Evolutionary conservation across 2,888 invertebrate species (phyloP).

Genomic region (Tethea ocularis): DNA sequence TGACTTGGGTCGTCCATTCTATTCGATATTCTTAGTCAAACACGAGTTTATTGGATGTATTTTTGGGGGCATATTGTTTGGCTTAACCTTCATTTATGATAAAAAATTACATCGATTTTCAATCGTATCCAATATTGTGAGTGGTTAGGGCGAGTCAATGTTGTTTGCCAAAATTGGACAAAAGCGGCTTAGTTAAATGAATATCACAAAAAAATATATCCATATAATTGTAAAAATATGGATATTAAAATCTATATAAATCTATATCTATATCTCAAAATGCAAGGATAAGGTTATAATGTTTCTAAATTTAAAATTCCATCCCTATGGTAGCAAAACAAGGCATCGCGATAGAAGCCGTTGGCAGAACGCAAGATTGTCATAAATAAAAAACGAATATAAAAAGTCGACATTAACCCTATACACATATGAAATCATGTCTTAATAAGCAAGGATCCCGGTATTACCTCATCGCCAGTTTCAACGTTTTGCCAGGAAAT

Average conservation of each 20-base stretch:
- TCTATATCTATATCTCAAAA: too few relatives aligned
- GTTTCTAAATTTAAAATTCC: too few relatives aligned
- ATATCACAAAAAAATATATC: neutral
- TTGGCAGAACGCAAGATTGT: too few relatives aligned
- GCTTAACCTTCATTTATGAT: slow-evolving; percentile 4
- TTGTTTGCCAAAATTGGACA: neutral
- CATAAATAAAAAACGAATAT: too few relatives aligned
- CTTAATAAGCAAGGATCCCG: neutral
- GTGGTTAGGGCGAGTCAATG: neutral
- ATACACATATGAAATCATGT: neutral
- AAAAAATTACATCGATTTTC: slow-evolving; percentile 6
- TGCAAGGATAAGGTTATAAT: too few relatives aligned
- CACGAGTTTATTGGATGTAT: slow-evolving; percentile 10
- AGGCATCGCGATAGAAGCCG: too few relatives aligned
- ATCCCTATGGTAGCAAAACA: too few relatives aligned
- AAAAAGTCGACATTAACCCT: neutral
- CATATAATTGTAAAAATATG: too few relatives aligned
- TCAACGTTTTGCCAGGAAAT: slow-evolving; percentile 7
- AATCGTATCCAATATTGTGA: slow-evolving; percentile 1
- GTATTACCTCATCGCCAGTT: slow-evolving; percentile 1
- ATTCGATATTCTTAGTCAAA: slow-evolving; percentile 29
- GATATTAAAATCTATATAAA: too few relatives aligned
- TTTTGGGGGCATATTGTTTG: neutral
- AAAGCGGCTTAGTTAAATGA: neutral
- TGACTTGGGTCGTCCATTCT: slow-evolving; percentile 44